Percentiles rank a stretch among this genome's conserved stretches.
phyloP scores from a whole-genome alignment of 1,140 invertebrate species.

The Leguminivora glycinivorella region DNA sequence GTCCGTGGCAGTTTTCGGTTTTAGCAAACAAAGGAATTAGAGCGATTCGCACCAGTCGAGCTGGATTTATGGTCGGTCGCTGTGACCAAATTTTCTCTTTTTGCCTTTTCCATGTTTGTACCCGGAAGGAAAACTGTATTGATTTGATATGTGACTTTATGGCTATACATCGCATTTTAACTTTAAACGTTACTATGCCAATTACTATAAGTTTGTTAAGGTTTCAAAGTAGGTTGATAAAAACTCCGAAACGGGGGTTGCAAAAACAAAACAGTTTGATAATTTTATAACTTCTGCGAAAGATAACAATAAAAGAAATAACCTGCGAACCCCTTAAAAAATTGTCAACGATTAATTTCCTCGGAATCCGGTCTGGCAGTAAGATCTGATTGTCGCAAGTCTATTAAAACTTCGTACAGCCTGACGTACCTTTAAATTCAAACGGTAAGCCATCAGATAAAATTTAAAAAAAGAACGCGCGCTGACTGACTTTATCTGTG shows the following conservation, averaged over 20 bases:
- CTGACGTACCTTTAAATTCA: constrained; percentile 74
- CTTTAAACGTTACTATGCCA: neutral
- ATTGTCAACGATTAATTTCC: constrained; percentile 16
- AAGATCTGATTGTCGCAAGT: constrained; percentile 69
- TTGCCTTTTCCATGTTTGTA: constrained; percentile 41
- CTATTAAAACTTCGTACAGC: constrained; percentile 75
- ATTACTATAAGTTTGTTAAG: neutral
- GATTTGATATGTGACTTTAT: constrained; percentile 31
- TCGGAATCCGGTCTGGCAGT: constrained; percentile 20
- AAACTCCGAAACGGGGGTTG: neutral
- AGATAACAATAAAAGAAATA: neutral
- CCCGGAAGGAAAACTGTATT: constrained; percentile 33
- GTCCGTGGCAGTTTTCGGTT: constrained; percentile 59
- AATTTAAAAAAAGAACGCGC: constrained; percentile 54
- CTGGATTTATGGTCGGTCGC: constrained; percentile 57
- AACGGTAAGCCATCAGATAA: constrained; percentile 76
- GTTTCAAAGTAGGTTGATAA: neutral
- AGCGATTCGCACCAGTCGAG: constrained; percentile 48
- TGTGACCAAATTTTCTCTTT: constrained; percentile 59
- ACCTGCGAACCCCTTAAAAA: neutral
- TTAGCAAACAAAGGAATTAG: constrained; percentile 70
- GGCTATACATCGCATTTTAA: neutral
- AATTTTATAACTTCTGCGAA: constrained; percentile 1
- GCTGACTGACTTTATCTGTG: constrained; percentile 68
- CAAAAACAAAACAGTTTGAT: neutral